Evolutionary conservation across 2,888 invertebrate species (phyloP), one percentile per base, ranked within the genome.

Genomic region (Cantharis flavilabris): DNA sequence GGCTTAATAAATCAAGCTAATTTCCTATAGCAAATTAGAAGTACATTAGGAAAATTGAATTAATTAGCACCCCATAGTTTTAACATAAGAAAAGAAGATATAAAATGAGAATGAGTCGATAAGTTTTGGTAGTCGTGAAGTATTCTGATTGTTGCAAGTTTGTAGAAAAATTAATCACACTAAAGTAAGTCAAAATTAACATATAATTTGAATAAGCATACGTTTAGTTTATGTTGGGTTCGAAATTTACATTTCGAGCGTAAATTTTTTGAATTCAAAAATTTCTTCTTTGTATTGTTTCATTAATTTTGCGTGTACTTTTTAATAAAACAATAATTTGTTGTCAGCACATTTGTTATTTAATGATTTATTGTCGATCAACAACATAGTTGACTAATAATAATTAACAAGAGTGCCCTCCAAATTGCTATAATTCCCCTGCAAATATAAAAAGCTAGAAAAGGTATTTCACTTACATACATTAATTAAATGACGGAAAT

Each of bases 401-500:
- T 49, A 49, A 49, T 49, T n/a, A 49, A n/a, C 7, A n/a, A 33
- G 13, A 26, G 65, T 67, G 65, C 70, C 33, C 70, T 30, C 30
- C 63, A 72, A 72, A 28, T 72, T 62, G 16, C 63, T 18, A 72
- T 64, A 62, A 62, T 23, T 62, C 72, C 63, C 33, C 65, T 20
- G 18, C 20, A n/a, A 65, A 18, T n/a, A 28, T 70, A 33, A 33
- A 30, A 70, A 26, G 16, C 28, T 70, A 30, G 33, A 70, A 70
- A 20, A 65, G 23, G 23, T 65, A 65, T 23, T 23, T 65, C 20
- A n/a, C 18, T 65, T 70, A 65, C 49, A 69, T 71, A 70, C 65
- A 75, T 76, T 75, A 77, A 71, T 79, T 76, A 76, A 72, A 73
- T 76, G 20, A 64, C 77, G 80, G 80, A 80, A 80, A 78, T 80